Evolutionary conservation across 2,113 vertebrate genomes (phyloP).

Genomic region (Psilopsiagon aymara): DNA sequence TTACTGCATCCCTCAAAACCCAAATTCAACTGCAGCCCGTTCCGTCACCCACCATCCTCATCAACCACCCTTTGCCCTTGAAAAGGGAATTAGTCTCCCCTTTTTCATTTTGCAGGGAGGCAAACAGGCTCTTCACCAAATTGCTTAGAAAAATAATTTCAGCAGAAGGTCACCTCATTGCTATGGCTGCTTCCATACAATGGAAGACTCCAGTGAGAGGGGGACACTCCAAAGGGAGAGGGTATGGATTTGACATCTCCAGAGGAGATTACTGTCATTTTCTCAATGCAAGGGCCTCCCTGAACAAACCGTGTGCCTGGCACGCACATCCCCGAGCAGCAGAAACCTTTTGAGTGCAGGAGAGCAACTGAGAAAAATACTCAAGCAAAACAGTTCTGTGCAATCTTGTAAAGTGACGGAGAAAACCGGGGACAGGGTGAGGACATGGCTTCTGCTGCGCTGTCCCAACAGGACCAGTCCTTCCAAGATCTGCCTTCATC

Average conservation of each 20-base stretch:
- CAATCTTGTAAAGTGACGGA: neutral
- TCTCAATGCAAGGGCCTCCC: neutral
- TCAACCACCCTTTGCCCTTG: neutral
- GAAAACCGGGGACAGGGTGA: neutral
- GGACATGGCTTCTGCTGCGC: rapidly evolving
- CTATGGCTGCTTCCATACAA: neutral
- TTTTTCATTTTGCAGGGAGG: neutral
- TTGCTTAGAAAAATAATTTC: neutral
- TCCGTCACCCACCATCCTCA: neutral
- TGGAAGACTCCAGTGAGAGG: neutral
- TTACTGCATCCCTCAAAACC: neutral
- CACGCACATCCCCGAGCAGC: rapidly evolving
- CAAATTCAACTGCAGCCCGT: neutral
- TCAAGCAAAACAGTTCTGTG: neutral
- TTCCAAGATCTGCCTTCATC: neutral
- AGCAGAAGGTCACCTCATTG: neutral
- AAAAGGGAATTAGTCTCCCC: neutral
- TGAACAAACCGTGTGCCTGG: neutral
- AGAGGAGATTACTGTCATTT: neutral
- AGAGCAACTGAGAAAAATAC: neutral
- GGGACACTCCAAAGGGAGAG: neutral
- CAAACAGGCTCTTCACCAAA: neutral
- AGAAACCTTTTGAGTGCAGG: neutral
- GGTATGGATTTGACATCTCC: neutral
- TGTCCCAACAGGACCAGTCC: neutral